Base-by-base conservation (phyloP, 1,140 invertebrate genomes). In the Diprion similis region DNA sequence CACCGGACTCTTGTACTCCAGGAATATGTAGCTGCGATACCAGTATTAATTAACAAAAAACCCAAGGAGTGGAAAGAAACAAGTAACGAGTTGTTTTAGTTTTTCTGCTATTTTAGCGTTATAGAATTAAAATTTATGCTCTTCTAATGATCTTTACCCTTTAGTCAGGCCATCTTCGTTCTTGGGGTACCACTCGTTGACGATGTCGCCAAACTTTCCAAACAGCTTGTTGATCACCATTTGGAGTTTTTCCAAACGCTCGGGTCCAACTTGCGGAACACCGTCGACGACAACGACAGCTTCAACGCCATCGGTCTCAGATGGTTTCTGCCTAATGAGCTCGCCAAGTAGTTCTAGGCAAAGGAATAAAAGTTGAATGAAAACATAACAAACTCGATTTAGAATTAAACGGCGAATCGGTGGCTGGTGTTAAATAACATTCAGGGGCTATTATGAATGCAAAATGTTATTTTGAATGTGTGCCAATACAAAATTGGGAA, bases 201-300 rank as follows among this genome's bases (percentile, higher is more conserved):
- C 93, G 78, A 99, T 95, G 70, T 92, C 92, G 0, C 97, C 98
- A 89, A 95, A 98, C 82, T 97, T 97, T 19, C 92, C 92, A 85
- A 97, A 98, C 6, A 99, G 91, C 88, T 99, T 99, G 66, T 92
- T 92, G 70, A 99, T 93, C 11, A 99, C 96, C 77, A 93, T 94
- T 83, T 98, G 95, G 18, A 99, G 90, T 87, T 99, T 99, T 67
- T 98, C 96, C 45, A 98, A 85, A 66, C 97, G 91, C 71, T 98
- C 96, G 13, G 94, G 93, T 68, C 96, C 97, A 73, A 99, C 97
- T 87, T 96, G 92, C 46, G 99, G 99, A 68, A 98, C 94, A 73
- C 98, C 97, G 89, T 99, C 98, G 9, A 99, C 95, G 8, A 99
- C 95, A 81, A 99, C 94, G 10, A 99, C 96, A 79, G 94, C 95